These are phyloP conservation scores for Acronicta aceris DNA, from an alignment of 2,888 invertebrate genomes.

Conservation along the genomic window DNA sequence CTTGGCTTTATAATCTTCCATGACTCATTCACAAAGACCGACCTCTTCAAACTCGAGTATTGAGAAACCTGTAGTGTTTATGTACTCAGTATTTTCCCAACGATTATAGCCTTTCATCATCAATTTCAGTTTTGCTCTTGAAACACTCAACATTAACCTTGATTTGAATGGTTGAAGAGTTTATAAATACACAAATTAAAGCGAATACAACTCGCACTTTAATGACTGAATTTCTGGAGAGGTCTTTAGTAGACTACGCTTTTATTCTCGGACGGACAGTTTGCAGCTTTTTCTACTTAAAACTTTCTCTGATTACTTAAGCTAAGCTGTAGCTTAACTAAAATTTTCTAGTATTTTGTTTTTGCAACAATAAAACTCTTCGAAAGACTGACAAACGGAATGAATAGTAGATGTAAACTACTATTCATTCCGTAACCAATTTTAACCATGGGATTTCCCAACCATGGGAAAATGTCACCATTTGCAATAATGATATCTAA, in stretches of 20 bases:
- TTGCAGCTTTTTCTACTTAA: slow-evolving; percentile 16
- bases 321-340: slow-evolving; percentile 15
- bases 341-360: slow-evolving; percentile 15
- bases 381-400: slow-evolving; percentile 13
- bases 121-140: neutral
- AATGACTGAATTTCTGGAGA: neutral
- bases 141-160: neutral
- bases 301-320: slow-evolving; percentile 31
- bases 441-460: no score
- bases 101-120: neutral
- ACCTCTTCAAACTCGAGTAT: neutral
- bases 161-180: neutral
- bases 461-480: no score
- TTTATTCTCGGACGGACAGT: neutral
- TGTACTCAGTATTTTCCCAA: neutral
- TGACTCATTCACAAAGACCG: neutral
- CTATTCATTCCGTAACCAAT: neutral
- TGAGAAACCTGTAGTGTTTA: neutral
- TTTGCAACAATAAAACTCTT: slow-evolving; percentile 10
- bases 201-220: neutral
- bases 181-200: no score
- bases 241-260: neutral
- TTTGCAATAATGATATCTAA: no score
- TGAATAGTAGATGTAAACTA: slow-evolving; percentile 4
- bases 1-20: neutral